A percentile compares a stretch with the other conserved stretches of the same genome.
These are phyloP conservation scores for Strix aluco DNA, from an alignment of 2,113 vertebrate species.

Conservation along the genomic window DNA sequence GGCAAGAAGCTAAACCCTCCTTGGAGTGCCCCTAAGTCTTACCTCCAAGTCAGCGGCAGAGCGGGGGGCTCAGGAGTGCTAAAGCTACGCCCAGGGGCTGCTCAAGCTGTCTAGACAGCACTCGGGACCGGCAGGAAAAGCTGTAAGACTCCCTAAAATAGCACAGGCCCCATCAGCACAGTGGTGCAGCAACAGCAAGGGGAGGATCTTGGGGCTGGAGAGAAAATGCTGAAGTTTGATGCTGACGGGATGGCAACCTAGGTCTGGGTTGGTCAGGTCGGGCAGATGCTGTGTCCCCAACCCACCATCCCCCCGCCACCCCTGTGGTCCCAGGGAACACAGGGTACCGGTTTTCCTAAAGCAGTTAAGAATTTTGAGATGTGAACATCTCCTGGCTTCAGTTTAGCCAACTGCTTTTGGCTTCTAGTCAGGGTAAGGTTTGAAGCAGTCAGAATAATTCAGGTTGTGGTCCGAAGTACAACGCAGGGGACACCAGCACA, in stretches of 20 bases:
- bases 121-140: not conserved
- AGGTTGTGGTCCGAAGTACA: fast-evolving
- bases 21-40: too few species aligned
- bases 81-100: too few species aligned
- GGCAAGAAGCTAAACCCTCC: too few species aligned
- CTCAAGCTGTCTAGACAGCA: too few species aligned
- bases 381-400: not conserved
- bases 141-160: not conserved
- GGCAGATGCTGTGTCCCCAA: not conserved
- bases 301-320: too few species aligned
- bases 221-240: too few species aligned
- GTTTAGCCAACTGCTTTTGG: not conserved
- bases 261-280: not conserved
- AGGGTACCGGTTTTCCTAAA: too few species aligned
- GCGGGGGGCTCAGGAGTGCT: too few species aligned
- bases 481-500: not conserved
- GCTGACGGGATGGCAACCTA: not conserved
- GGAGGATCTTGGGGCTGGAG: not conserved
- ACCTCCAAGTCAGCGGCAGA: too few species aligned
- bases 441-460: not conserved
- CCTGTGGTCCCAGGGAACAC: too few species aligned
- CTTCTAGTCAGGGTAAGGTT: not conserved
- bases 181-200: not conserved
- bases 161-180: not conserved
- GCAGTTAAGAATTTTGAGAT: too few species aligned